Conservation (phyloP, 2,113 vertebrate genomes). For the Perognathus longimembris region DNA sequence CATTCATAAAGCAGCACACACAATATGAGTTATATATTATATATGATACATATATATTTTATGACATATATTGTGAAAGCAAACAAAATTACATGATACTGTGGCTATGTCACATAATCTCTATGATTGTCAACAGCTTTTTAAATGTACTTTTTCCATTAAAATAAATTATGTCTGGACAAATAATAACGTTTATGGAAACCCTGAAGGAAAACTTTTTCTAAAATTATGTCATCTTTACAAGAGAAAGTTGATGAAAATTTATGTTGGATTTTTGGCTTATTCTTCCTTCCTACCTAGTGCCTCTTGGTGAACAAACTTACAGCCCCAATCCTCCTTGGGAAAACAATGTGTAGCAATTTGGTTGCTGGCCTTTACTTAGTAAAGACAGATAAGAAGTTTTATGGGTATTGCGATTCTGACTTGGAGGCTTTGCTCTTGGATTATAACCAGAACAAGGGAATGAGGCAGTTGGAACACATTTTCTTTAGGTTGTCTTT, state of each 20-base stretch:
- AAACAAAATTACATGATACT: neutral
- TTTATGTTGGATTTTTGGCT: constrained; percentile 56
- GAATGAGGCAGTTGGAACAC: constrained; percentile 68
- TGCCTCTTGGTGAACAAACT: constrained; percentile 13
- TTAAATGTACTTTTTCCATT: constrained; percentile 49
- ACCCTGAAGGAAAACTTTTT: constrained; percentile 37
- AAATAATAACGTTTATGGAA: constrained; percentile 55
- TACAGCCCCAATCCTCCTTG: constrained; percentile 21
- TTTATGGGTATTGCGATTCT: constrained; percentile 61
- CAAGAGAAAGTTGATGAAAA: neutral
- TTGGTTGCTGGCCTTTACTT: constrained; percentile 30
- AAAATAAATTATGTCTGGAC: constrained; percentile 41
- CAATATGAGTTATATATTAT: neutral
- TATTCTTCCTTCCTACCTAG: constrained; percentile 43
- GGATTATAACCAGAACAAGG: constrained; percentile 64
- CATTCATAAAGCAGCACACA: too few relatives aligned
- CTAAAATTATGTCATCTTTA: constrained; percentile 60
- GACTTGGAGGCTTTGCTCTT: constrained; percentile 71
- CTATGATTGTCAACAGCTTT: constrained; percentile 37
- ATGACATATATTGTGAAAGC: neutral
- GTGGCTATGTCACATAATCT: constrained; percentile 13
- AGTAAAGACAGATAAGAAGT: constrained; percentile 64
- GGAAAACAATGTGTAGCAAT: constrained; percentile 20
- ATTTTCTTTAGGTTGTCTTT: constrained; percentile 69
- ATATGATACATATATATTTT: neutral